Evolutionary conservation across 2,888 invertebrate species (phyloP).

Genomic region (Watsonalla cultraria): DNA sequence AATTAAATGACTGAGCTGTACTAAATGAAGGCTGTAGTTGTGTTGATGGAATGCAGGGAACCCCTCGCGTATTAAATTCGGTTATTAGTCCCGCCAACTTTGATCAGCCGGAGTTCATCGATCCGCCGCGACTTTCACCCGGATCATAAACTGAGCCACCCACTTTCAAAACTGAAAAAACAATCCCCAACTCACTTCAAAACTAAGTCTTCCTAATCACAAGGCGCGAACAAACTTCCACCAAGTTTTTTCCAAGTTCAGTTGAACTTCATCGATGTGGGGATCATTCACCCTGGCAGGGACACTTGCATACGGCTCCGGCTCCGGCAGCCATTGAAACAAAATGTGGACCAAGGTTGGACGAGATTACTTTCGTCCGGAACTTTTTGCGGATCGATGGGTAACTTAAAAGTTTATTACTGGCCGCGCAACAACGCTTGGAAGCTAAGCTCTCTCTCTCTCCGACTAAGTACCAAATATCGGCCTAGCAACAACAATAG

Average conservation of each 20-base stretch:
- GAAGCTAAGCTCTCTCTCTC: slow-evolving; percentile 43
- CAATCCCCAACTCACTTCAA: slow-evolving; percentile 73
- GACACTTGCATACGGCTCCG: slow-evolving; percentile 74
- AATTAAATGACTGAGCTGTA: too few species aligned
- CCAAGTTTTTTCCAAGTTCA: slow-evolving; percentile 76
- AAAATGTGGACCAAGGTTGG: slow-evolving; percentile 77
- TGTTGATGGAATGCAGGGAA: slow-evolving; percentile 41
- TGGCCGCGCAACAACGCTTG: slow-evolving; percentile 50
- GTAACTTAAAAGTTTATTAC: slow-evolving; percentile 70
- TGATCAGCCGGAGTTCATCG: slow-evolving; percentile 73
- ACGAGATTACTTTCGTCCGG: slow-evolving; percentile 69
- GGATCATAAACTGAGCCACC: slow-evolving; percentile 78
- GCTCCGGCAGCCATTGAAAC: slow-evolving; percentile 61
- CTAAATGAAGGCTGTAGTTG: neutral
- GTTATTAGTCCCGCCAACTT: slow-evolving; percentile 73
- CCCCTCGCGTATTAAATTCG: slow-evolving; percentile 67
- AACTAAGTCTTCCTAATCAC: slow-evolving; percentile 79
- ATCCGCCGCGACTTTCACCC: slow-evolving; percentile 75
- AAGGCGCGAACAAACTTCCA: slow-evolving; percentile 70
- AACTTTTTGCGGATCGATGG: slow-evolving; percentile 75
- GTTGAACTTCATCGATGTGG: slow-evolving; percentile 75
- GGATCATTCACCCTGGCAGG: slow-evolving; percentile 74
- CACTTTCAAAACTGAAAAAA: slow-evolving; percentile 77
- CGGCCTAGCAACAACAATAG: slow-evolving; percentile 2
- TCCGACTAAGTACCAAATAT: slow-evolving; percentile 12